Evolutionary conservation across 2,113 vertebrate genomes (phyloP).

Genomic region (Lophius piscatorius): DNA sequence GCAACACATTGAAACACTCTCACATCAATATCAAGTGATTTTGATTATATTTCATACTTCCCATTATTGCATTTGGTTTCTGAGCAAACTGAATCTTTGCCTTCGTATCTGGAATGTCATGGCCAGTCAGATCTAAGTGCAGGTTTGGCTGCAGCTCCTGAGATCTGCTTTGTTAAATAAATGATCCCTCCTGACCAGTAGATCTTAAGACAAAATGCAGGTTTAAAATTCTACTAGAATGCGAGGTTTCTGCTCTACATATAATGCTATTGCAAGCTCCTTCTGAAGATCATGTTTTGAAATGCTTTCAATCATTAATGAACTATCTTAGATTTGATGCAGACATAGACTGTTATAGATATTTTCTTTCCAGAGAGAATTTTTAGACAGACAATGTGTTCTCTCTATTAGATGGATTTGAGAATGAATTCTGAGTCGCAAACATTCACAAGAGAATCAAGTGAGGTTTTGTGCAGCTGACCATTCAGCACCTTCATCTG

Average conservation of each 20-base stretch:
- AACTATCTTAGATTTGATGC: background rate
- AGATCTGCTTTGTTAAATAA: too few relatives aligned
- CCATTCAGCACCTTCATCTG: background rate
- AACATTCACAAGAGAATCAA: background rate
- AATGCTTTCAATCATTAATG: constrained; percentile 20
- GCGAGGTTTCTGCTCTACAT: constrained; percentile 15
- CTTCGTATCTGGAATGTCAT: background rate
- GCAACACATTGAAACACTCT: constrained; percentile 41
- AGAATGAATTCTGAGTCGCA: constrained; percentile 1
- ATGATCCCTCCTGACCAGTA: background rate
- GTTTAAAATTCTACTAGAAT: constrained; percentile 9
- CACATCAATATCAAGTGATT: background rate
- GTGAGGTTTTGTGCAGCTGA: background rate
- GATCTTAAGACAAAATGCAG: constrained; percentile 20
- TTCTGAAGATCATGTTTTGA: background rate
- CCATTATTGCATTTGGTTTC: background rate
- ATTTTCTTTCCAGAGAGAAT: background rate
- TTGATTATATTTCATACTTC: background rate
- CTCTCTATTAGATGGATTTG: background rate
- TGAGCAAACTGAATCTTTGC: background rate
- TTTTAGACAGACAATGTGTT: background rate
- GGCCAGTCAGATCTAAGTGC: background rate
- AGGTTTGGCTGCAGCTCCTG: constrained; percentile 1
- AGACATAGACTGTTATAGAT: background rate
- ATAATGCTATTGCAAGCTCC: constrained; percentile 13